Evolutionary conservation across 1,140 invertebrate genomes (phyloP).

Genomic region (Odontomachus brunneus): DNA sequence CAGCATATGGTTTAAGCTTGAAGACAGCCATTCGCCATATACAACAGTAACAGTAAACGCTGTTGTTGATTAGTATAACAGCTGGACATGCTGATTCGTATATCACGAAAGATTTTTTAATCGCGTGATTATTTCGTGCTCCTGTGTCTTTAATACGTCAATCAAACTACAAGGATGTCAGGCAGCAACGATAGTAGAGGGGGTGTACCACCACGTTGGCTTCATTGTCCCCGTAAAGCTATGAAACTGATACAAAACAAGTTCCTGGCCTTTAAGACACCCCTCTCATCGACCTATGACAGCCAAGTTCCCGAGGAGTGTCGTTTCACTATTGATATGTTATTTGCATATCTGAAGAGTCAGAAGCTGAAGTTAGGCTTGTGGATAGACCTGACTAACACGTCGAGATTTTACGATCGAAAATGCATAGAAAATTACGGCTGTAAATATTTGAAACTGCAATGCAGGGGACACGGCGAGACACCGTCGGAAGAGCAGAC

Average conservation of each 20-base stretch:
- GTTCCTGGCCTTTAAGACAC: constrained; percentile 97
- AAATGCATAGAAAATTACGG: constrained; percentile 90
- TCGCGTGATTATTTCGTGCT: neutral
- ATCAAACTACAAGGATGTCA: constrained; percentile 68
- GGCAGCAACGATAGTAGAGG: constrained; percentile 80
- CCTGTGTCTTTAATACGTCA: neutral
- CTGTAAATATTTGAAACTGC: constrained; percentile 94
- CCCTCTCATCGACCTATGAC: constrained; percentile 92
- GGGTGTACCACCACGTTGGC: constrained; percentile 94
- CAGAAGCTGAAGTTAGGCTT: constrained; percentile 95
- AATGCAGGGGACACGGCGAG: constrained; percentile 94
- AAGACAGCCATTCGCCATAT: no score
- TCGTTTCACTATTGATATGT: constrained; percentile 94
- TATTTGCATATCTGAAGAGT: constrained; percentile 90
- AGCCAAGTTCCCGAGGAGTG: constrained; percentile 92
- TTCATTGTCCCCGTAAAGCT: constrained; percentile 95
- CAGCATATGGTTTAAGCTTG: no score
- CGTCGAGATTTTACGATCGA: constrained; percentile 95
- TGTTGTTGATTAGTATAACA: no score
- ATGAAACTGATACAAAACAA: constrained; percentile 90
- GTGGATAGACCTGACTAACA: constrained; percentile 99
- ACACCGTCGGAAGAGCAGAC: constrained; percentile 92
- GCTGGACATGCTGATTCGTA: neutral
- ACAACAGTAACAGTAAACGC: no score
- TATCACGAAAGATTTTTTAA: neutral